A percentile compares a stretch with the other conserved stretches of the same genome.
Conservation (phyloP, 2,888 invertebrate species). For the Drosophila subquinaria region DNA sequence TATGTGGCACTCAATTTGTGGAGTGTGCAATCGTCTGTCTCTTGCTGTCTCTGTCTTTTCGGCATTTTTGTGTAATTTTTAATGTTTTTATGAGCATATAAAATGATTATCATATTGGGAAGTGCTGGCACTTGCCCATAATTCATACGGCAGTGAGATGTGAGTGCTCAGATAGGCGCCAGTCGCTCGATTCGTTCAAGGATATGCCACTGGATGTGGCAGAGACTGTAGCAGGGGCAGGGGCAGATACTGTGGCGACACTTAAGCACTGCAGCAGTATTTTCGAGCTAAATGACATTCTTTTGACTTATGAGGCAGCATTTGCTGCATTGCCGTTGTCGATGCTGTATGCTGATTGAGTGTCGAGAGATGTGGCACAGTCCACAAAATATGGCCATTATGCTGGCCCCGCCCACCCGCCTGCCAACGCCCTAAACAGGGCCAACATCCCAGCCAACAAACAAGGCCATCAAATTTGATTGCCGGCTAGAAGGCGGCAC, state of each 20-base stretch:
- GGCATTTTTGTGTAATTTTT: conserved; percentile 60
- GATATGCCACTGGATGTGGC: conserved; percentile 33
- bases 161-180: conserved; percentile 62
- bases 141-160: conserved; percentile 67
- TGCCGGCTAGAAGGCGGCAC: conserved; percentile 49
- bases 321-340: conserved; percentile 44
- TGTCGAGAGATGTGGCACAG: conserved; percentile 64
- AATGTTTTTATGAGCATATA: conserved; percentile 77
- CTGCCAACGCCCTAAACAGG: conserved; percentile 32
- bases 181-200: conserved; percentile 34
- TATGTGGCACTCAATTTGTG: conserved; percentile 23
- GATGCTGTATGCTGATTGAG: conserved; percentile 64
- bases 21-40: conserved; percentile 22
- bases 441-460: conserved; percentile 53
- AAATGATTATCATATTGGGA: conserved; percentile 65
- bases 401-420: conserved; percentile 40
- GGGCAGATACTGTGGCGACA: conserved; percentile 33
- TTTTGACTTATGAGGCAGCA: conserved; percentile 70
- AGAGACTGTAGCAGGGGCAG: conserved; percentile 19
- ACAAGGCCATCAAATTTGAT: conserved; percentile 77
- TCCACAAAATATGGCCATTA: conserved; percentile 57
- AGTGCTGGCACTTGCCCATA: conserved; percentile 42
- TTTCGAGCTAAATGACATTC: conserved; percentile 63
- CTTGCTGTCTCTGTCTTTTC: conserved; percentile 10
- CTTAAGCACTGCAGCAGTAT: conserved; percentile 63